phyloP scores from a whole-genome alignment of 2,113 vertebrate genomes.

The Trogon melanurus region DNA sequence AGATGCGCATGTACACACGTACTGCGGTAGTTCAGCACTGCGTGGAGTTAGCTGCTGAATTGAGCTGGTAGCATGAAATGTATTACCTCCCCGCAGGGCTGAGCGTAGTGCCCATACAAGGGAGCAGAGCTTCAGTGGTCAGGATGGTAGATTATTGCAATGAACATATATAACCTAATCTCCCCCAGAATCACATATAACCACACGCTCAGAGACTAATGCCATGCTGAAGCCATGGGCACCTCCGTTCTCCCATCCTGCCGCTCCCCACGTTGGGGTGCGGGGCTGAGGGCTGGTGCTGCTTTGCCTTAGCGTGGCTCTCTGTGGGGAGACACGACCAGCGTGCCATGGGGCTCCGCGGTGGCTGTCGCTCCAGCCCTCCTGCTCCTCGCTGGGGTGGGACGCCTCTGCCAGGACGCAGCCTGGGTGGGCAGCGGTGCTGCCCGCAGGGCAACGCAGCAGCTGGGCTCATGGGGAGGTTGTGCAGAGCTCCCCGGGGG shows the following conservation, averaged over 20 bases:
- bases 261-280: rapidly evolving
- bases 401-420: too few species aligned
- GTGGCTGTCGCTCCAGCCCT: rapidly evolving
- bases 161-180: background rate
- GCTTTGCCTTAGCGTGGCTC: rapidly evolving
- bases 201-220: rapidly evolving
- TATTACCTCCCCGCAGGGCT: background rate
- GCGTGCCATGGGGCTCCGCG: rapidly evolving
- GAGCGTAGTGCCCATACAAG: too few species aligned
- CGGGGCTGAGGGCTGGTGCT: rapidly evolving
- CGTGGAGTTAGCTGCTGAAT: constrained; percentile 1
- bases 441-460: rapidly evolving
- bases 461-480: background rate
- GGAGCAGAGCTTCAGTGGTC: background rate
- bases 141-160: background rate
- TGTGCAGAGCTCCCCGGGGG: background rate
- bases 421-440: background rate
- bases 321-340: rapidly evolving
- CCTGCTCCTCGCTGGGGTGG: background rate
- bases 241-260: rapidly evolving
- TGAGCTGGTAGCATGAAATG: background rate
- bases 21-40: background rate
- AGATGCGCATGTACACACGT: rapidly evolving
- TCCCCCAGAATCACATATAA: background rate
- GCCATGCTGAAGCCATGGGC: background rate